A percentile compares a stretch with the other conserved stretches of the same genome.
Conservation (phyloP, 2,797 vertebrate species). For the Thalassophryne amazonica region DNA sequence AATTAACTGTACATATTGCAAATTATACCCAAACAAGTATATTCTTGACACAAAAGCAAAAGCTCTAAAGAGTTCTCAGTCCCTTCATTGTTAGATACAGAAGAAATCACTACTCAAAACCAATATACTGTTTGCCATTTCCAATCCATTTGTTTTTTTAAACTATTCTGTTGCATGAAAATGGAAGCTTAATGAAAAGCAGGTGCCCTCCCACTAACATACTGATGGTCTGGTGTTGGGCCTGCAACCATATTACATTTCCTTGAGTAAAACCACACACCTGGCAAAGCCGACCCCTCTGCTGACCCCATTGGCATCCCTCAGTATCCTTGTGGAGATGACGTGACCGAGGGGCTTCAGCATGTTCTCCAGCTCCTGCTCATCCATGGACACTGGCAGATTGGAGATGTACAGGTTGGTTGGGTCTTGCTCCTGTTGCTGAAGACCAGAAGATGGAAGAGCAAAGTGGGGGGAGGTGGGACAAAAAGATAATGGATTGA, state of each 20-base stretch:
- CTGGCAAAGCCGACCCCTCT: slow-evolving; percentile 98
- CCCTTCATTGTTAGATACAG: too few relatives aligned
- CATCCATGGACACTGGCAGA: slow-evolving; percentile 95
- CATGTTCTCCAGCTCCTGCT: slow-evolving; percentile 97
- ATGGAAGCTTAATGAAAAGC: too few relatives aligned
- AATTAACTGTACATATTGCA: too few relatives aligned
- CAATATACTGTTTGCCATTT: too few relatives aligned
- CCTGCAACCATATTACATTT: background rate
- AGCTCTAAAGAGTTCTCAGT: too few relatives aligned
- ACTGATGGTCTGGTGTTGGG: too few relatives aligned
- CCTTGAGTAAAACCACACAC: slow-evolving; percentile 58
- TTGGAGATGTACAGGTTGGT: slow-evolving; percentile 99
- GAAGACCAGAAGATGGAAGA: slow-evolving; percentile 16
- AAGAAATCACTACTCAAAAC: too few relatives aligned
- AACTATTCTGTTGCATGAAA: too few relatives aligned
- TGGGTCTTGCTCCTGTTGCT: slow-evolving; percentile 99
- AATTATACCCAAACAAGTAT: too few relatives aligned
- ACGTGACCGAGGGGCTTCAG: slow-evolving; percentile 97
- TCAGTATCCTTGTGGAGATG: slow-evolving; percentile 97
- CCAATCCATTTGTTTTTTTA: too few relatives aligned
- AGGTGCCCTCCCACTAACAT: too few relatives aligned
- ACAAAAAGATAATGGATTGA: background rate
- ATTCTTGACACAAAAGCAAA: too few relatives aligned
- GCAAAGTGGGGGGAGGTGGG: background rate
- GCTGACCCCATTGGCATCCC: slow-evolving; percentile 95